Base-by-base conservation (phyloP, 2,797 vertebrate species). In the Pampus argenteus region DNA sequence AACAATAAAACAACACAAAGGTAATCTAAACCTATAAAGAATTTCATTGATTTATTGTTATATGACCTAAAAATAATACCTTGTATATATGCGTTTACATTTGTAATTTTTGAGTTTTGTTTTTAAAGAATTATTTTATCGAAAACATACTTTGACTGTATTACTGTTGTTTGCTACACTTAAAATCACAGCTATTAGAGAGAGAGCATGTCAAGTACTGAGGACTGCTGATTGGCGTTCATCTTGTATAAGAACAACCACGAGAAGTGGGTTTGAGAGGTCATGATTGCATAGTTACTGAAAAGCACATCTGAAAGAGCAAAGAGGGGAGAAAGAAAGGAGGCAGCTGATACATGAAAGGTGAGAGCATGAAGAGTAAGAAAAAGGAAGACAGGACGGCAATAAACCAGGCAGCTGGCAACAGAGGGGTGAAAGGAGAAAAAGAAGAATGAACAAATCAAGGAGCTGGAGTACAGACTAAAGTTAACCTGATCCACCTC, bases 401-500 rank as follows among this genome's bases (percentile, higher is more conserved):
- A 7, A 66, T 71, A 67, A 68, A 83, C 50, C 45, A 64, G 31
- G 56, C 6, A 26, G 20, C 28, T 66, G 67, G 45, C 63, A 78
- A 64, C 23, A 45, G 45, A 54, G 74, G 66, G 71, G 55, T 11
- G 20, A 18, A 61, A 34, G 59, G 36, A 25, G 20, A 65, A 49
- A 29, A 42, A 68, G 63, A 83, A 65, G 25, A 73, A 67, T 40
- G 74, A 66, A 61, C 49, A 54, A 68, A 75, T 72, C 55, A 59
- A 29, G 58, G 0, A 8, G 29, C 36, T 28, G 42, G 40, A 67
- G 62, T 60, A 48, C 31, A 64, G 64, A 64, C 51, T 69, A 45
- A 79, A 77, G 71, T 74, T 76, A 82, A 80, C 64, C 62, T 62
- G 56, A 69, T 56, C 23, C 60, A 66, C 76, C 74, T 71, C 71